Conservation (phyloP, 2,888 invertebrate species). For the Polydrusus pterygomalis region DNA sequence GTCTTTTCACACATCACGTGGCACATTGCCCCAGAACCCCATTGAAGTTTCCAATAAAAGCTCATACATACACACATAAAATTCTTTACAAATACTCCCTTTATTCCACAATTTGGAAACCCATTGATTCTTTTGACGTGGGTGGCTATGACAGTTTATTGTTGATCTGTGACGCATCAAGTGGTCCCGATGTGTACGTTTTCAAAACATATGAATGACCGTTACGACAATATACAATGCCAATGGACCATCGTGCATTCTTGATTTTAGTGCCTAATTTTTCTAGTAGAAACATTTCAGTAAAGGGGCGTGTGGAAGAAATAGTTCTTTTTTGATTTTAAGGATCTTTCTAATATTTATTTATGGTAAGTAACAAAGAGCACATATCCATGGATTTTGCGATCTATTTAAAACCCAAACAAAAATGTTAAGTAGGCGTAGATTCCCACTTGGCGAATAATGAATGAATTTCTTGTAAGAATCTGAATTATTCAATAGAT, state of each 20-base stretch:
- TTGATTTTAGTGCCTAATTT: constrained; percentile 17
- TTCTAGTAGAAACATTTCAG: neutral
- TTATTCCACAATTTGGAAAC: constrained; percentile 25
- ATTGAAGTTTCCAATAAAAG: constrained; percentile 25
- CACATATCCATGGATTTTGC: neutral
- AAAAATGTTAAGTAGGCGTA: neutral
- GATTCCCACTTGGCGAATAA: neutral
- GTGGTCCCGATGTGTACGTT: constrained; percentile 21
- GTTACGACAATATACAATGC: constrained; percentile 6
- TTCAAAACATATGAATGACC: constrained; percentile 42
- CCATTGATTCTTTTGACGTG: constrained; percentile 33
- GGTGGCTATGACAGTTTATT: constrained; percentile 31
- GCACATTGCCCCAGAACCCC: constrained; percentile 9
- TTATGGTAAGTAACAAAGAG: neutral
- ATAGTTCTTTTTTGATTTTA: constrained; percentile 6
- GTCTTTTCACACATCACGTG: constrained; percentile 17
- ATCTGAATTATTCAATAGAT: no score
- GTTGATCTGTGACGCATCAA: constrained; percentile 26
- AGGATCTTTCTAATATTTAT: constrained; percentile 4
- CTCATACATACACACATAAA: constrained; percentile 24
- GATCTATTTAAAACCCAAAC: neutral
- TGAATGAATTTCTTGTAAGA: no score
- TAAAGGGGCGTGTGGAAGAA: constrained; percentile 17
- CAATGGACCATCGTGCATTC: constrained; percentile 20
- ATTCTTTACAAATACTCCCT: constrained; percentile 12